phyloP scores from a whole-genome alignment of 2,797 vertebrate species.

The Orientallactaga sibirica region DNA sequence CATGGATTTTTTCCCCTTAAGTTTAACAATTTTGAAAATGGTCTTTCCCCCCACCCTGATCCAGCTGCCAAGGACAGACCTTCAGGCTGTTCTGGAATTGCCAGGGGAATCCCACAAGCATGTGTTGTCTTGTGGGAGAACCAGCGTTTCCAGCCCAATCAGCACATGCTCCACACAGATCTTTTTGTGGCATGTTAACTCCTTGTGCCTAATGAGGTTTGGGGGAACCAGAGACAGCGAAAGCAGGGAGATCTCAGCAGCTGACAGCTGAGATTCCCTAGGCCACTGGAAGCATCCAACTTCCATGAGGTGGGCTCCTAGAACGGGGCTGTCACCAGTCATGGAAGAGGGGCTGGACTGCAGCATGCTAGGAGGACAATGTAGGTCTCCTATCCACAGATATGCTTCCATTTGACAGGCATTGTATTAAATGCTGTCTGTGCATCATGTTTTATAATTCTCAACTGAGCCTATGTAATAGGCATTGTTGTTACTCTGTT shows the following conservation, averaged over 20 bases:
- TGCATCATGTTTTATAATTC: not conserved
- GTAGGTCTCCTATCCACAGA: not conserved
- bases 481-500: not conserved
- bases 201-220: not conserved
- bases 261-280: not conserved
- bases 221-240: not conserved
- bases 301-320: not conserved
- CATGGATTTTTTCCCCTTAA: not conserved
- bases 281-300: not conserved
- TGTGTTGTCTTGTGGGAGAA: conserved; percentile 57
- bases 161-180: conserved; percentile 3
- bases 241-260: not conserved
- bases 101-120: conserved; percentile 32
- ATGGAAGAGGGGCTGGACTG: too few relatives aligned
- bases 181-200: conserved; percentile 10
- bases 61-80: conserved; percentile 29
- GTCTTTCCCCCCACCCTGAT: conserved; percentile 39
- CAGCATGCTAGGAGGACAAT: not conserved
- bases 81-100: conserved; percentile 18
- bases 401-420: not conserved
- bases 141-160: not conserved
- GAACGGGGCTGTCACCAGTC: not conserved
- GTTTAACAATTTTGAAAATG: conserved; percentile 45
- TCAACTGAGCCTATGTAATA: not conserved
- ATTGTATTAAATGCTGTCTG: not conserved